These are phyloP conservation scores for Drosophila dunni DNA, from an alignment of 1,140 invertebrate species.

Conservation along the genomic window DNA sequence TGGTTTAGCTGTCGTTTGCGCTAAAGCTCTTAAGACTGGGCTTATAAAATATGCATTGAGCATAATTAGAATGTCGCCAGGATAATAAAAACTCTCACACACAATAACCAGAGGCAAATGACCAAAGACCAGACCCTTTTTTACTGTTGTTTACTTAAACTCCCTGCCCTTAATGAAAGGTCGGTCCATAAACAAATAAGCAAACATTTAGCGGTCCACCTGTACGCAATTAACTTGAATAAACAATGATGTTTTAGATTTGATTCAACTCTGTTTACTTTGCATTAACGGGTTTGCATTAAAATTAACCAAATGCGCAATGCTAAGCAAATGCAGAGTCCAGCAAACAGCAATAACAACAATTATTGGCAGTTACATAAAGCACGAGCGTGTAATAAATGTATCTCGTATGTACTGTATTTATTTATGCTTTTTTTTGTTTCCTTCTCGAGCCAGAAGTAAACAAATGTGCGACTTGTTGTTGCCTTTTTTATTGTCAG, in stretches of 20 bases:
- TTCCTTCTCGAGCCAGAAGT: background rate
- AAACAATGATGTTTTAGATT: constrained; percentile 51
- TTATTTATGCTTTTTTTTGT: background rate
- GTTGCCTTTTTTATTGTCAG: constrained; percentile 57
- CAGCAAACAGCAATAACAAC: background rate
- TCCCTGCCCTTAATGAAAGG: constrained; percentile 50
- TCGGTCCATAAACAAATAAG: constrained; percentile 63
- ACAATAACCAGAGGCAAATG: constrained; percentile 6
- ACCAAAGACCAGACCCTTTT: constrained; percentile 14
- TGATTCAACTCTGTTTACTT: constrained; percentile 63
- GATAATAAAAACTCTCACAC: constrained; percentile 17
- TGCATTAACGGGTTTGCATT: constrained; percentile 62
- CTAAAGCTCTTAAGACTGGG: constrained; percentile 30
- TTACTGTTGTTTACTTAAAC: background rate
- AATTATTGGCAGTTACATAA: constrained; percentile 31
- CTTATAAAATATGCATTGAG: constrained; percentile 64
- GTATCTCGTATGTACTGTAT: background rate
- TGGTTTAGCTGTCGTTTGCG: constrained; percentile 53
- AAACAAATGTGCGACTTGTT: constrained; percentile 39
- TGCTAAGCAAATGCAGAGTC: background rate
- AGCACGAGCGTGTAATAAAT: constrained; percentile 6
- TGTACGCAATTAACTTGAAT: constrained; percentile 62
- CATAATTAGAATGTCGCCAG: constrained; percentile 64
- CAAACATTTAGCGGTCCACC: constrained; percentile 39
- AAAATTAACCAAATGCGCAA: constrained; percentile 59